A percentile compares a stretch with the other conserved stretches of the same genome.
These are phyloP conservation scores for Triplophysa siluroides DNA, from an alignment of 2,113 vertebrate species.

Conservation along the genomic window DNA sequence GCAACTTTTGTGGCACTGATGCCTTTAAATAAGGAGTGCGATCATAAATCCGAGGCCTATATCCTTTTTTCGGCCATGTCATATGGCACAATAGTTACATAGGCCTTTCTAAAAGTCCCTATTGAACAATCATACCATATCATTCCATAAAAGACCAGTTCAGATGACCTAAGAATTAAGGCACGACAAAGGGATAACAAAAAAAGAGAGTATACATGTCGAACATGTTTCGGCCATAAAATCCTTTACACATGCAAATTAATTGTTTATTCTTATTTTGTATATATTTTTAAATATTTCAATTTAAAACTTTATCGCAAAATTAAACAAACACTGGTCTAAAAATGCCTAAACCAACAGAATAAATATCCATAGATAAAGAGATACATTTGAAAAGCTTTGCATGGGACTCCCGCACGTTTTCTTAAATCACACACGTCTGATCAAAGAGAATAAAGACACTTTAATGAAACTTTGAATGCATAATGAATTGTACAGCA, in stretches of 20 bases:
- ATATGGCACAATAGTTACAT: neutral
- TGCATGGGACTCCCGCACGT: slow-evolving; percentile 27
- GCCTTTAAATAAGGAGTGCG: neutral
- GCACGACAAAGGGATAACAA: too few relatives aligned
- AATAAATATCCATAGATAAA: slow-evolving; percentile 34
- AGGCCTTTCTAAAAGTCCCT: neutral
- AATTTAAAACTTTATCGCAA: too few relatives aligned
- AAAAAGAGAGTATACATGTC: neutral
- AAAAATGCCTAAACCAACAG: neutral
- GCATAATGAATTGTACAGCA: slow-evolving; percentile 75
- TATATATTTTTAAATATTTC: too few relatives aligned
- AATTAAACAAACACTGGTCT: too few relatives aligned
- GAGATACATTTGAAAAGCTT: slow-evolving; percentile 20
- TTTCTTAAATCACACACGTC: slow-evolving; percentile 53
- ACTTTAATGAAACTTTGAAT: slow-evolving; percentile 78
- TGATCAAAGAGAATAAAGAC: slow-evolving; percentile 77
- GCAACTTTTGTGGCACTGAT: neutral
- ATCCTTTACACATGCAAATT: neutral
- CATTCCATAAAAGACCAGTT: neutral
- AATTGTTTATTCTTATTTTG: too few relatives aligned
- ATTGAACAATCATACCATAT: neutral
- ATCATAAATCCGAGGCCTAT: neutral
- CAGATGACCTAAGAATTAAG: neutral
- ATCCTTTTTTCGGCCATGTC: neutral
- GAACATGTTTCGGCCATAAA: neutral